Evolutionary conservation across 2,113 vertebrate species (phyloP), one percentile per base, ranked within the genome.

Genomic region (Hepsetus odoe): DNA sequence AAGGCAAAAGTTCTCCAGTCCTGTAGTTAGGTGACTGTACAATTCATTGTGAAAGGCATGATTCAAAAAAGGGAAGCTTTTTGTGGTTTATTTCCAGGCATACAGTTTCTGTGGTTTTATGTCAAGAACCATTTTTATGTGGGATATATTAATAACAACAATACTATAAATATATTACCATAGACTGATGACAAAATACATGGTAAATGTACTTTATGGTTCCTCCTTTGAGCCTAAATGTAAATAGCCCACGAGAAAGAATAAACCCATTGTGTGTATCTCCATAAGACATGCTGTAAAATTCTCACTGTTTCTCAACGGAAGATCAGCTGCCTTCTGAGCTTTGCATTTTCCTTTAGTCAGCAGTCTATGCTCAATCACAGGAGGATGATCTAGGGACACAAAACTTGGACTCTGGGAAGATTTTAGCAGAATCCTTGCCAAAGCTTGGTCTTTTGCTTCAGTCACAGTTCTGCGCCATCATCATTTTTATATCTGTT

Each of bases 241-340:
- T 90, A 91, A 82, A 91, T 86, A 90, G 78, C 84, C 79, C 68
- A 49, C 77, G 80, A 82, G 76, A 66, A 81, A 35, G 76, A 85
- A 84, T 85, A 81, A 86, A 76, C 78, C 80, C 82, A 85, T 85
- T 79, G 68, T 90, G 80, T 86, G 85, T 87, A 82, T 76, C 79
- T 86, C 88, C 82, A 85, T 89, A 84, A 74, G 66, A 85, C 73
- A 83, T 32, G 33, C 69, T 85, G 72, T 73, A 30, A 76, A 68
- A 55, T 55, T 32, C 80, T 62, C 22, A 77, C 35, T 16, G 32
- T 86, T 82, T 82, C 46, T 79, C 67, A 71, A n/a, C 40, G 67
- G 30, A 78, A 71, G 26, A 80, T 67, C 56, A 61, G 64, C 33
- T 64, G 55, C 73, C 26, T 49, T 71, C n/a, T 11, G 71, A 58